Conservation (phyloP, 2,888 invertebrate species). For the Allacma fusca region DNA sequence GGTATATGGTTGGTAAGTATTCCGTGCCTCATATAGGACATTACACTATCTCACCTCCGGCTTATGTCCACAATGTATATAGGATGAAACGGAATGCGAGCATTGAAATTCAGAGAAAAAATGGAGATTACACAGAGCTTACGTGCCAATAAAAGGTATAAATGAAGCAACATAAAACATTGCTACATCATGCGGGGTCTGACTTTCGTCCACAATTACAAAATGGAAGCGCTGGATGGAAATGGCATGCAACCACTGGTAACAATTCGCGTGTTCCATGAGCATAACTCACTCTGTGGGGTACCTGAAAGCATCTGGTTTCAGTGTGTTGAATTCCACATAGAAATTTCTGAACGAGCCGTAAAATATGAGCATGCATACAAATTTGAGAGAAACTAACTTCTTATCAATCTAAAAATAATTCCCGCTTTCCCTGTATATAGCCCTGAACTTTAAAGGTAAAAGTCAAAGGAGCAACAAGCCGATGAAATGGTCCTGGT, state of each 20-base stretch:
- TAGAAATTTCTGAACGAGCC: neutral
- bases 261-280: conserved; percentile 29
- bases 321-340: neutral
- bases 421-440: neutral
- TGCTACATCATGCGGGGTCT: neutral
- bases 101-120: neutral
- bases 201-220: neutral
- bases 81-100: too few species aligned
- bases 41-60: too few species aligned
- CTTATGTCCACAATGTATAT: too few species aligned
- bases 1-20: too few species aligned
- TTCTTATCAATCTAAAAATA: neutral
- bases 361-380: conserved; percentile 16
- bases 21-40: too few species aligned
- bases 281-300: conserved; percentile 24
- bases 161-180: neutral
- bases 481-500: neutral
- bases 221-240: neutral
- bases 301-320: neutral
- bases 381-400: neutral
- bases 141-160: neutral
- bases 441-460: conserved; percentile 11
- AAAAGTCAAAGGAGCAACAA: conserved; percentile 5
- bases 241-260: neutral
- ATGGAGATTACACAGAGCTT: neutral